Evolutionary conservation across 2,113 vertebrate genomes (phyloP), one percentile per base, ranked within the genome.

Genomic region (Heterocephalus glaber): DNA sequence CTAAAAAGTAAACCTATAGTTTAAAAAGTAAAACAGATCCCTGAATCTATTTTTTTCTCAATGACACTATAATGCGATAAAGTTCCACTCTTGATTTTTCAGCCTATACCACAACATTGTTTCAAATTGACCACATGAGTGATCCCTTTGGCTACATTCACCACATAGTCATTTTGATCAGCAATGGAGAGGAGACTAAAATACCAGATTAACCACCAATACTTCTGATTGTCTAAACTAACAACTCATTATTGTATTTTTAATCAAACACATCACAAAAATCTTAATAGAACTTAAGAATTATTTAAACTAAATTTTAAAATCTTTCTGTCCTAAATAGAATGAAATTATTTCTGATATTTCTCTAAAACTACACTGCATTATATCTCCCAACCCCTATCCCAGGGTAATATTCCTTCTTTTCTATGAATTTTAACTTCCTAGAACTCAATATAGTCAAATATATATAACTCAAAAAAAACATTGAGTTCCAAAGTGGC

Each of bases 1-100:
- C 17, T 68, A n/a, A 19, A 19, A 68, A 68, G 16, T 68, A 68
- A n/a, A 68, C 66, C 7, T 68, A 17, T 24, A 44, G 24, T 41
- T 61, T 49, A n/a, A 77, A 86, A 44, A 44, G 6, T 44, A 19
- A 94, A 82, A 70, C 11, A 26, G 98, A 99, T 98, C 97, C 96
- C 97, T 93, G 98, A 96, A 97, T 97, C 97, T 98, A 98, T 97
- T 98, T 98, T 99, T 99, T 99, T 99, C 99, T 99, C 99, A 98
- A 98, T 99, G 99, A 99, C 99, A 99, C 97, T 98, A 98, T 99
- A 99, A 99, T 99, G 99, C 99, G 99, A 98, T 99, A 99, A 99
- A 99, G 98, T 99, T 99, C 98, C 98, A 98, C 98, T 98, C 99
- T 99, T 98, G 98, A 98, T 99, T 98, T n/a, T 98, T 98, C 20